phyloP scores from a whole-genome alignment of 2,113 vertebrate genomes.

The Xenopus tropicalis region UCB_Xtro_10.0 CM004450.2:112955501-112956000 shows the following conservation, averaged over 20 bases:
- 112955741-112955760: conserved; percentile 13
- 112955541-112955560: conserved; percentile 10
- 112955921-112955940: too few relatives aligned
- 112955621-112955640: conserved; percentile 45
- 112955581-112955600: conserved; percentile 36
- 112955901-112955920: too few relatives aligned
- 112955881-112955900: too few relatives aligned
- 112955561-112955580: conserved; percentile 2
- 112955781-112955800: not conserved
- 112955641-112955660: conserved; percentile 37
- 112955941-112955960: too few relatives aligned
- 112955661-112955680: conserved; percentile 21
- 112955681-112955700: conserved; percentile 35
- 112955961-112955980: too few relatives aligned
- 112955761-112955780: not conserved
- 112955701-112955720: conserved; percentile 40
- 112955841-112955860: too few relatives aligned
- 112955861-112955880: too few relatives aligned
- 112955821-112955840: too few relatives aligned
- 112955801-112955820: too few relatives aligned
- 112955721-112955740: conserved; percentile 13
- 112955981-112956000: too few relatives aligned
- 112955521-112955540: conserved; percentile 1
- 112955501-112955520: conserved; percentile 25
- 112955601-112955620: conserved; percentile 34